These are phyloP conservation scores for Sycophaga agraensis DNA, from an alignment of 1,140 invertebrate genomes.

Conservation along the genomic window DNA sequence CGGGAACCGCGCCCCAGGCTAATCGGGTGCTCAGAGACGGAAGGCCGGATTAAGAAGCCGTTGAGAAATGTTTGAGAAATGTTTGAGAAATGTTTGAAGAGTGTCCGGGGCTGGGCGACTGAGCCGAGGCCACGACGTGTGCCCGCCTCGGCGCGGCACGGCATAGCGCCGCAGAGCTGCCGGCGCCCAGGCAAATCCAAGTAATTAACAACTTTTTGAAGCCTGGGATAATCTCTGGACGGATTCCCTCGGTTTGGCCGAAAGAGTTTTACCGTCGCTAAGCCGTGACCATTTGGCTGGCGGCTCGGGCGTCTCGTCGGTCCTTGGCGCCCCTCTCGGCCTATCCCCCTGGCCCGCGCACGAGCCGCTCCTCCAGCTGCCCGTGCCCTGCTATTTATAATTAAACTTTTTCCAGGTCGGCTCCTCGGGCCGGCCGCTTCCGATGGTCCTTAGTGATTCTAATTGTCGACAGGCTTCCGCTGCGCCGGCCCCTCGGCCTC, in stretches of 20 bases:
- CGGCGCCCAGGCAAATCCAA: too few relatives aligned
- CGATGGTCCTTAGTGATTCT: constrained; percentile 52
- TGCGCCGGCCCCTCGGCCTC: too few relatives aligned
- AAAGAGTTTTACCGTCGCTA: constrained; percentile 57
- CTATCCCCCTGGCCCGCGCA: constrained; percentile 33
- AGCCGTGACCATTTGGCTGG: constrained; percentile 58
- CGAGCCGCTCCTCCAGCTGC: constrained; percentile 10
- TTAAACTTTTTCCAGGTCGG: constrained; percentile 48
- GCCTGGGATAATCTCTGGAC: constrained; percentile 57
- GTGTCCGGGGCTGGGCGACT: not conserved
- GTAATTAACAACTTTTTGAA: constrained; percentile 61
- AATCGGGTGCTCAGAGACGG: too few relatives aligned
- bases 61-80: too few relatives aligned
- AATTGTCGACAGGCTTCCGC: constrained; percentile 51
- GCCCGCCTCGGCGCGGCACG: too few relatives aligned
- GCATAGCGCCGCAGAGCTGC: too few relatives aligned
- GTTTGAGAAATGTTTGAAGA: too few relatives aligned
- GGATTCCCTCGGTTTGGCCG: constrained; percentile 58
- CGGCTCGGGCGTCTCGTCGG: constrained; percentile 36
- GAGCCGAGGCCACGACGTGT: too few relatives aligned
- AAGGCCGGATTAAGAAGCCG: too few relatives aligned
- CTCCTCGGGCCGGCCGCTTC: constrained; percentile 35
- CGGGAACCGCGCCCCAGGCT: too few relatives aligned
- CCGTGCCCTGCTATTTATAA: constrained; percentile 47
- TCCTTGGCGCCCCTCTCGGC: constrained; percentile 30